Evolutionary conservation across 1,140 invertebrate species (phyloP).

Genomic region (Macrobrachium nipponense): DNA sequence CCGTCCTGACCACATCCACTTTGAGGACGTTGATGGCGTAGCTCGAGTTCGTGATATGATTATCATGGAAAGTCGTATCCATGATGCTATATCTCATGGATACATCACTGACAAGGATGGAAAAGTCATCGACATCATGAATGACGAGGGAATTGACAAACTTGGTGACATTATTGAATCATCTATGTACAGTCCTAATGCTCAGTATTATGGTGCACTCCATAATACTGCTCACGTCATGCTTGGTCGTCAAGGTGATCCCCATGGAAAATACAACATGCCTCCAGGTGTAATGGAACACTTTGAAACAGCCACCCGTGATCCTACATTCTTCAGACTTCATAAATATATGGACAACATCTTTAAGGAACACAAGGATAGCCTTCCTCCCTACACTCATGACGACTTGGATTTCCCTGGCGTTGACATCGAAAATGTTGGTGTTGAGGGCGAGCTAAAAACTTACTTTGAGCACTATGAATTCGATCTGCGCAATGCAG

Average conservation of each 20-base stretch:
- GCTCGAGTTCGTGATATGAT: conserved; percentile 39
- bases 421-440: conserved; percentile 75
- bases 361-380: conserved; percentile 70
- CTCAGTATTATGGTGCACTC: conserved; percentile 37
- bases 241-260: conserved; percentile 62
- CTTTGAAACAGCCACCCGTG: conserved; percentile 74
- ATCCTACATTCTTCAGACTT: conserved; percentile 77
- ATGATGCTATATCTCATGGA: conserved; percentile 40
- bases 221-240: conserved; percentile 47
- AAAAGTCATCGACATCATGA: conserved; percentile 22
- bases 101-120: conserved; percentile 25
- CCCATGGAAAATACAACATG: conserved; percentile 54
- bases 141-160: conserved; percentile 25
- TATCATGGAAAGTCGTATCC: conserved; percentile 34
- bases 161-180: conserved; percentile 44
- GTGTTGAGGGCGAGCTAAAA: conserved; percentile 75
- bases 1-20: conserved; percentile 70
- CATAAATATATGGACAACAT: conserved; percentile 74
- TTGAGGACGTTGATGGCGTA: conserved; percentile 42
- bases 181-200: conserved; percentile 40
- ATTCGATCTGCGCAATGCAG: conserved; percentile 76
- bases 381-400: conserved; percentile 64
- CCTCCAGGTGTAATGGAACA: conserved; percentile 71
- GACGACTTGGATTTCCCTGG: conserved; percentile 73
- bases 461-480: conserved; percentile 81